These are phyloP conservation scores for Drosophila truncata DNA, from an alignment of 1,140 invertebrate genomes.

Conservation along the genomic window DNA sequence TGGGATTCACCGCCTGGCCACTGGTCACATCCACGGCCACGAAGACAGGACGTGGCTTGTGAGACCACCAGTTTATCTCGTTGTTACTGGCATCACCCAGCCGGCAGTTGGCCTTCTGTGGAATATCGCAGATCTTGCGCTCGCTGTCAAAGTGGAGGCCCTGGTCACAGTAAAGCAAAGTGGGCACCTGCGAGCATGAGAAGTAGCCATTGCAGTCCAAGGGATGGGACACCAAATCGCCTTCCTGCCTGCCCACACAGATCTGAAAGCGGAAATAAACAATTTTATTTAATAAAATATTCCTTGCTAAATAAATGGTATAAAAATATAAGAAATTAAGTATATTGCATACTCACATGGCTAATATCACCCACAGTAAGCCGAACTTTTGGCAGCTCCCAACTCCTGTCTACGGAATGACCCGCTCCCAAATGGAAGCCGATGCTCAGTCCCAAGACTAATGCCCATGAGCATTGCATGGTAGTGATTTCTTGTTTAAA, in stretches of 20 bases:
- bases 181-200: slow-evolving; percentile 49
- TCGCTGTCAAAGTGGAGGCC: slow-evolving; percentile 58
- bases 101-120: slow-evolving; percentile 54
- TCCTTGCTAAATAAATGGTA: no score
- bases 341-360: slow-evolving; percentile 57
- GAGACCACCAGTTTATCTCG: slow-evolving; percentile 48
- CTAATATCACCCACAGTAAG: slow-evolving; percentile 46
- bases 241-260: slow-evolving; percentile 43
- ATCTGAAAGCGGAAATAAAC: slow-evolving; percentile 38
- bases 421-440: slow-evolving; percentile 14
- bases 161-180: slow-evolving; percentile 52
- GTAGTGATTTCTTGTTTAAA: slow-evolving; percentile 1
- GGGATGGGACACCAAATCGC: slow-evolving; percentile 60
- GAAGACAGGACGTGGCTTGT: slow-evolving; percentile 59
- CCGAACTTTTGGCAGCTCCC: slow-evolving; percentile 27
- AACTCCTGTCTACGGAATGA: slow-evolving; percentile 10
- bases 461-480: slow-evolving; percentile 61
- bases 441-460: slow-evolving; percentile 26
- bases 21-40: slow-evolving; percentile 67
- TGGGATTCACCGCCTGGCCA: slow-evolving; percentile 58
- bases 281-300: neutral
- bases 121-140: slow-evolving; percentile 47
- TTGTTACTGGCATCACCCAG: slow-evolving; percentile 3
- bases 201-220: slow-evolving; percentile 69
- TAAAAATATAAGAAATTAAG: no score